Evolutionary conservation across 2,113 vertebrate species (phyloP).

Genomic region (Stigmatopora argus): DNA sequence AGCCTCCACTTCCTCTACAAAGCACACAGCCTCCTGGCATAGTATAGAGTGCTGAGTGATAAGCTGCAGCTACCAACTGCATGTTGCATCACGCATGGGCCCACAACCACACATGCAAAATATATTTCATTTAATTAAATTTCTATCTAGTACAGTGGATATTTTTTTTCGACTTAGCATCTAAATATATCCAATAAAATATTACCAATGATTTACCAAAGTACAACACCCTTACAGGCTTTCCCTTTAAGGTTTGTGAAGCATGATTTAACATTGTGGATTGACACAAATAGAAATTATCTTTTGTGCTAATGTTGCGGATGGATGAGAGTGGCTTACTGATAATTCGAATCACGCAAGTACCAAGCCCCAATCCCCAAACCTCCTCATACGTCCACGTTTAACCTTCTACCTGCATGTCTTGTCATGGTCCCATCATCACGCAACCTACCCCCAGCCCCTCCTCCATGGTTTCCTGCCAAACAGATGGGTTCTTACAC

Average conservation of each 20-base stretch:
- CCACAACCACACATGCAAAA: background rate
- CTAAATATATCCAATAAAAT: background rate
- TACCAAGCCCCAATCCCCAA: background rate
- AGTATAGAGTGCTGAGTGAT: conserved; percentile 37
- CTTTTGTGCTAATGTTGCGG: conserved; percentile 7
- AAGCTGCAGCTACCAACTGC: conserved; percentile 61
- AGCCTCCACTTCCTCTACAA: background rate
- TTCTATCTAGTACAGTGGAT: background rate
- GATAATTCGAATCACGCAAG: conserved; percentile 17
- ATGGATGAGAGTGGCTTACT: conserved; percentile 11
- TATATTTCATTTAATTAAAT: background rate
- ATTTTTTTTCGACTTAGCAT: background rate
- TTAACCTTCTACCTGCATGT: conserved; percentile 17
- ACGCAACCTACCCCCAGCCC: conserved; percentile 24
- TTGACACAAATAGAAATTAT: no score
- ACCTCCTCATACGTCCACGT: conserved; percentile 19
- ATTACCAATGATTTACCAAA: background rate
- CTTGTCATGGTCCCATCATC: conserved; percentile 33
- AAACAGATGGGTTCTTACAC: conserved; percentile 41
- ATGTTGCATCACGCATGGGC: conserved; percentile 56
- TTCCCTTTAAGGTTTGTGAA: no score
- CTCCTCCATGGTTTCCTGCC: conserved; percentile 12
- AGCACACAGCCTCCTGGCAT: conserved; percentile 9
- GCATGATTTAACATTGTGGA: no score
- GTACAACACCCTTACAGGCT: no score